Percentiles rank a stretch among this genome's conserved stretches.
Conservation (phyloP, 2,797 vertebrate genomes). For the Petrocephalus sullivani region DNA sequence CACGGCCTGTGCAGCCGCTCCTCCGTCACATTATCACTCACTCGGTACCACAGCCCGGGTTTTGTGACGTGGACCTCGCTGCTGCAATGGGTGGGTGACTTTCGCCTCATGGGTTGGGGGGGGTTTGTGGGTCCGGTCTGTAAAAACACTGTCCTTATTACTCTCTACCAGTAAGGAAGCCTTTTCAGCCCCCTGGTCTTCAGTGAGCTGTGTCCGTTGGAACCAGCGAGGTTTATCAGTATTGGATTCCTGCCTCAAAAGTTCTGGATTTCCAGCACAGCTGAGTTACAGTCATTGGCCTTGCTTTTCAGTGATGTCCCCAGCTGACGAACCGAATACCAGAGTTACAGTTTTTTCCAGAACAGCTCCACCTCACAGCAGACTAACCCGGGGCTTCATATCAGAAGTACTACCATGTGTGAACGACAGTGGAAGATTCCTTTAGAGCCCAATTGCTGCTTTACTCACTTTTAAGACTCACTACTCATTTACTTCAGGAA, state of each 20-base stretch:
- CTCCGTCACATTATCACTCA: neutral
- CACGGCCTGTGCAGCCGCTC: neutral
- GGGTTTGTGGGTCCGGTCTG: neutral
- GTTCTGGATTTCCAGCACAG: neutral
- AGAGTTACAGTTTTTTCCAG: slow-evolving; percentile 10
- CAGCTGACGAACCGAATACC: neutral
- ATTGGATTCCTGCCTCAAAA: neutral
- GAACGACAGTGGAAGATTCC: neutral
- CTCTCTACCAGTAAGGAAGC: neutral
- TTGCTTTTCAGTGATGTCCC: neutral
- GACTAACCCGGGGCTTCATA: neutral
- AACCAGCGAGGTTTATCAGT: neutral
- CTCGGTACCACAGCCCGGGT: neutral
- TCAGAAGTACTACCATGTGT: slow-evolving; percentile 16
- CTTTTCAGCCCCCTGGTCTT: neutral
- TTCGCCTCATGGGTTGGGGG: neutral
- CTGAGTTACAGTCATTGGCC: neutral
- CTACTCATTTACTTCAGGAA: neutral
- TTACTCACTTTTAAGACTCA: neutral
- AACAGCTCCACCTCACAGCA: neutral
- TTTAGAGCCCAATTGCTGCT: neutral
- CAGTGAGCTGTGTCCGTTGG: neutral
- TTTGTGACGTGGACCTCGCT: neutral
- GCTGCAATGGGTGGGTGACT: neutral
- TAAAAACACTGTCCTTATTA: neutral